These are phyloP conservation scores for Aradophagus sp. DNA, from an alignment of 1,140 invertebrate species.

Conservation along the genomic window DNA sequence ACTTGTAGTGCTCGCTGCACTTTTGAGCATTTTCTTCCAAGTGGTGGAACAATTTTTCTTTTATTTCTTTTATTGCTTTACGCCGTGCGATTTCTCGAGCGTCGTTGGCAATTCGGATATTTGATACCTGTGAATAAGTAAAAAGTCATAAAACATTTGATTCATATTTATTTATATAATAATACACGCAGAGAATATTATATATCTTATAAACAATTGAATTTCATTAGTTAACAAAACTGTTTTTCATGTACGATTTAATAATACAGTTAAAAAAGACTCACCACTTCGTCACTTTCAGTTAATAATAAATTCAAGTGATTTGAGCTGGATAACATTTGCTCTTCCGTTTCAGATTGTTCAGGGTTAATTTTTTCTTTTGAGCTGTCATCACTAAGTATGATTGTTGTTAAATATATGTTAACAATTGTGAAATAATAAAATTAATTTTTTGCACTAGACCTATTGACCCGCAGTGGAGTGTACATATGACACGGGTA, in stretches of 20 bases:
- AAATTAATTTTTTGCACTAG: no score
- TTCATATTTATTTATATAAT: no score
- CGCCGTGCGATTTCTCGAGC: conserved; percentile 79
- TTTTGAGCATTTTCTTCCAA: conserved; percentile 81
- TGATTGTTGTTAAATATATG: no score
- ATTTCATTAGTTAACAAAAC: not conserved
- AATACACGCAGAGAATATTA: no score
- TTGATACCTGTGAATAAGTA: conserved; percentile 72
- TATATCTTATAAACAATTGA: no score
- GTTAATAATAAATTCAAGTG: conserved; percentile 77
- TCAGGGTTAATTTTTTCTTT: conserved; percentile 61
- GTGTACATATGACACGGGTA: no score
- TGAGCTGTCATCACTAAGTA: conserved; percentile 14
- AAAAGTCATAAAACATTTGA: not conserved
- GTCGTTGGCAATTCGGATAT: conserved; percentile 83
- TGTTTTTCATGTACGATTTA: conserved; percentile 72
- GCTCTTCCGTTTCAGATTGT: conserved; percentile 75
- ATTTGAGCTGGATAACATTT: conserved; percentile 77
- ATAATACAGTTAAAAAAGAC: no score
- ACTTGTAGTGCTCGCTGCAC: conserved; percentile 80
- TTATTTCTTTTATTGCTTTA: conserved; percentile 71
- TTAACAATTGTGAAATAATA: no score
- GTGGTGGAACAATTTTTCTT: conserved; percentile 75
- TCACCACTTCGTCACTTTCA: conserved; percentile 83
- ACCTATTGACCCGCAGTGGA: no score